Evolutionary conservation across 2,888 invertebrate genomes (phyloP).

Genomic region (Dyspetes luteomarginatus): DNA sequence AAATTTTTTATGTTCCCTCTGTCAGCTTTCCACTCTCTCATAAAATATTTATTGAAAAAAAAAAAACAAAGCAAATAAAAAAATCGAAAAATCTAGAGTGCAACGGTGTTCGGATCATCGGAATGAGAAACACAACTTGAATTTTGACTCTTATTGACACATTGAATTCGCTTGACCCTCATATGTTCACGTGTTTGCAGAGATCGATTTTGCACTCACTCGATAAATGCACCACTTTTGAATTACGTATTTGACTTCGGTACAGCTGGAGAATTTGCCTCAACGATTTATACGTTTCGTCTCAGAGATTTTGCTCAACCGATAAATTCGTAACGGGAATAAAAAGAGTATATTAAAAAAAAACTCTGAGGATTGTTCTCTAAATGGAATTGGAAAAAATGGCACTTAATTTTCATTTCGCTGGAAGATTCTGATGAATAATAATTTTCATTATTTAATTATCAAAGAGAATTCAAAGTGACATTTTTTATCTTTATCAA

Average conservation of each 20-base stretch:
- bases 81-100: too few species aligned
- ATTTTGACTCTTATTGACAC: slow-evolving; percentile 49
- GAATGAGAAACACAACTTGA: slow-evolving; percentile 21
- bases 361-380: not conserved
- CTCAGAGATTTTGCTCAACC: slow-evolving; percentile 31
- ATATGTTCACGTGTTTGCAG: slow-evolving; percentile 56
- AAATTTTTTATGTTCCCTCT: slow-evolving; percentile 74
- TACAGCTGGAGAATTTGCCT: slow-evolving; percentile 5
- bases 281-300: slow-evolving; percentile 1
- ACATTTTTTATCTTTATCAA: too few species aligned
- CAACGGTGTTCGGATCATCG: too few species aligned
- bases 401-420: not conserved
- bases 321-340: not conserved
- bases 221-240: not conserved
- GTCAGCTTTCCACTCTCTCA: slow-evolving; percentile 70
- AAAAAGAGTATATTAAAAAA: not conserved
- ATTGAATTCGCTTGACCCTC: slow-evolving; percentile 75
- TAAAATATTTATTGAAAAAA: slow-evolving; percentile 73
- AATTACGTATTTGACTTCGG: not conserved
- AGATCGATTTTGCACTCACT: too few species aligned
- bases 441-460: too few species aligned
- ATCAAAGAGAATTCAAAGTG: too few species aligned
- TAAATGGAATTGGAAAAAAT: too few species aligned
- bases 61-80: not conserved
- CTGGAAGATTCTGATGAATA: too few species aligned